Evolutionary conservation across 1,140 invertebrate species (phyloP).

Genomic region (Rhyzopertha dominica): DNA sequence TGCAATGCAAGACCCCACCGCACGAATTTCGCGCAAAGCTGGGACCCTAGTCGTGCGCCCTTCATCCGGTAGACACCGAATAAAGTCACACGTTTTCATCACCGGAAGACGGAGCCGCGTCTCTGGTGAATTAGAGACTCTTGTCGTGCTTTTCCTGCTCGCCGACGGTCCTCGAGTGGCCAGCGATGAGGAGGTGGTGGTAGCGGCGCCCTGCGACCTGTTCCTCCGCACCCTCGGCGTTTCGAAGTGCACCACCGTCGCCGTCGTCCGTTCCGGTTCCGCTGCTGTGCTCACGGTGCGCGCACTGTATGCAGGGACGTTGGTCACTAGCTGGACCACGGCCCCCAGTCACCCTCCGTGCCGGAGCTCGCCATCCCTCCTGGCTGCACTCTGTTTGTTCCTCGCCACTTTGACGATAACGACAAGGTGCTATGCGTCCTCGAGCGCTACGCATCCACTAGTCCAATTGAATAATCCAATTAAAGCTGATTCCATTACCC

Average conservation of each 20-base stretch:
- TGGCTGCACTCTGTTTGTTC: conserved; percentile 25
- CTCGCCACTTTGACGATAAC: conserved; percentile 30
- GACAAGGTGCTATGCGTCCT: conserved; percentile 28
- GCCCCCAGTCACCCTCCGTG: conserved; percentile 22
- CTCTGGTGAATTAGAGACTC: background rate
- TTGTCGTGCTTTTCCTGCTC: background rate
- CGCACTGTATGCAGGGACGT: conserved; percentile 30
- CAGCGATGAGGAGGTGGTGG: background rate
- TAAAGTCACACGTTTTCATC: background rate
- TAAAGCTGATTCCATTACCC: conserved; percentile 20
- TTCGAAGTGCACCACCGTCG: too few species aligned
- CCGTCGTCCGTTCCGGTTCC: background rate
- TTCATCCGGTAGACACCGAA: conserved; percentile 15
- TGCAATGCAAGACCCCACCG: conserved; percentile 19
- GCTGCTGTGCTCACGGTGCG: conserved; percentile 24
- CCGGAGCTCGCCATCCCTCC: conserved; percentile 20
- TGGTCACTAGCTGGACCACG: conserved; percentile 33
- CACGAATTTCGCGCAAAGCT: conserved; percentile 10
- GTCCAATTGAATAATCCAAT: conserved; percentile 26
- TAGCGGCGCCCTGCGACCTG: background rate
- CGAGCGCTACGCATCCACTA: conserved; percentile 19
- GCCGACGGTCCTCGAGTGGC: background rate
- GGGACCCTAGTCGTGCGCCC: conserved; percentile 20
- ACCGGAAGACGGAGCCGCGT: too few species aligned
- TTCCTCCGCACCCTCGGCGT: background rate